These are phyloP conservation scores for Phthorimaea operculella DNA, from an alignment of 1,140 invertebrate genomes.

Conservation along the genomic window DNA sequence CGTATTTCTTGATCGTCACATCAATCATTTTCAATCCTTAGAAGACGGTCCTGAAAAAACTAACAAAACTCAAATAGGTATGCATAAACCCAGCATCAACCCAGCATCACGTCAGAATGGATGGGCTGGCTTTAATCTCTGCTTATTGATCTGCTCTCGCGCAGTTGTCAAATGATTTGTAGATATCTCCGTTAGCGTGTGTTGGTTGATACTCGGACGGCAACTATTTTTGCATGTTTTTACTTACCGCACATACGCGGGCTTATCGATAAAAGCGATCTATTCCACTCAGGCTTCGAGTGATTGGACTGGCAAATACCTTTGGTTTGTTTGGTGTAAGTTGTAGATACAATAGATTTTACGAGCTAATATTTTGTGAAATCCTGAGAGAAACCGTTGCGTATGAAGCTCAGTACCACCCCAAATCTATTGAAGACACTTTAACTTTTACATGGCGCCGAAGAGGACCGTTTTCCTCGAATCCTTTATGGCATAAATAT, in stretches of 20 bases:
- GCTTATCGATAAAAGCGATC: slow-evolving; percentile 15
- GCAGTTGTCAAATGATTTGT: slow-evolving; percentile 2
- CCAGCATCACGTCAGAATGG: neutral
- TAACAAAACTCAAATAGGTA: neutral
- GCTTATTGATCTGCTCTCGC: neutral
- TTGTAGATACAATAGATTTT: neutral
- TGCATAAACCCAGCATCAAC: too few relatives aligned
- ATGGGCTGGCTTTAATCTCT: neutral
- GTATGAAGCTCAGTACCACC: too few relatives aligned
- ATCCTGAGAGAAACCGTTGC: too few relatives aligned
- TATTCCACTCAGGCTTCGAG: slow-evolving; percentile 22
- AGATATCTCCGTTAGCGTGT: slow-evolving; percentile 3
- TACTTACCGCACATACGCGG: slow-evolving; percentile 12
- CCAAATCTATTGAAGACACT: too few relatives aligned
- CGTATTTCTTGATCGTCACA: too few relatives aligned
- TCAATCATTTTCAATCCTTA: too few relatives aligned
- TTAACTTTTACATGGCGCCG: too few relatives aligned
- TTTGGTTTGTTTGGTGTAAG: slow-evolving; percentile 15
- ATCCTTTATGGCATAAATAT: too few relatives aligned
- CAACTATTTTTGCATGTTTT: slow-evolving; percentile 5
- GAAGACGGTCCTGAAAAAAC: neutral
- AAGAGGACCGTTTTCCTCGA: too few relatives aligned
- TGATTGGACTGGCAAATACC: slow-evolving; percentile 26
- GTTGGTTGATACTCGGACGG: neutral
- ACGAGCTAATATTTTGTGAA: too few relatives aligned